Percentiles rank a stretch among this genome's conserved stretches.
Evolutionary conservation across 2,113 vertebrate species (phyloP).

Genomic region (Lutjanus erythropterus): DNA sequence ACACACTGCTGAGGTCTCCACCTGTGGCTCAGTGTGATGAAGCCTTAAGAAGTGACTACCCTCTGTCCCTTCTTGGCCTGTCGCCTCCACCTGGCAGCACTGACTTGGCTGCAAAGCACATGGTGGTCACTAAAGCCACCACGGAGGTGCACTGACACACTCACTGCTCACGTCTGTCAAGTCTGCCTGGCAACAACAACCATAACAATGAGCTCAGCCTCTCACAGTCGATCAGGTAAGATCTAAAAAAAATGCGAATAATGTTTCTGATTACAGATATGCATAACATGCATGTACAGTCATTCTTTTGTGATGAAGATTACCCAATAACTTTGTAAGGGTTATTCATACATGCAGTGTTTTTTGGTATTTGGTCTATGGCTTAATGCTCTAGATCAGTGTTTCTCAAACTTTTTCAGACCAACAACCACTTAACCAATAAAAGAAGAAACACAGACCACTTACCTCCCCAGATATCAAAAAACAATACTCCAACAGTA

Average conservation of each 20-base stretch:
- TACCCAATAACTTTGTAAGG: background rate
- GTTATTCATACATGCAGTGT: background rate
- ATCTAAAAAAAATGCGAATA: background rate
- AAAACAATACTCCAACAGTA: no score
- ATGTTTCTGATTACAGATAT: background rate
- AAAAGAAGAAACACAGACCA: no score
- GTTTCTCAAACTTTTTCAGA: no score
- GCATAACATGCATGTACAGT: background rate
- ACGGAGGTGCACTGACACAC: conserved; percentile 72
- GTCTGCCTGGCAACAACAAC: conserved; percentile 33
- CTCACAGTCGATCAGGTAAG: conserved; percentile 83
- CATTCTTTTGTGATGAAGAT: background rate
- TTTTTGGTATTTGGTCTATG: background rate
- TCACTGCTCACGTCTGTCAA: conserved; percentile 41
- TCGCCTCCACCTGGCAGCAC: conserved; percentile 29
- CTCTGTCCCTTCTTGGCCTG: conserved; percentile 26
- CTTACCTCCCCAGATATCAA: no score
- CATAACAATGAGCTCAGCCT: conserved; percentile 80
- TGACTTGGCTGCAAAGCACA: conserved; percentile 51
- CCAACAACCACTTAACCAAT: no score
- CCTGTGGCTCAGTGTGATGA: conserved; percentile 54
- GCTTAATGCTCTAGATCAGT: background rate
- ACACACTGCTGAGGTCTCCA: conserved; percentile 45
- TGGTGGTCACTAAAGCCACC: conserved; percentile 57
- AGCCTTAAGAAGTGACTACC: conserved; percentile 27